Conservation (phyloP, 2,797 vertebrate species). For the Anguilla marmorata region DNA sequence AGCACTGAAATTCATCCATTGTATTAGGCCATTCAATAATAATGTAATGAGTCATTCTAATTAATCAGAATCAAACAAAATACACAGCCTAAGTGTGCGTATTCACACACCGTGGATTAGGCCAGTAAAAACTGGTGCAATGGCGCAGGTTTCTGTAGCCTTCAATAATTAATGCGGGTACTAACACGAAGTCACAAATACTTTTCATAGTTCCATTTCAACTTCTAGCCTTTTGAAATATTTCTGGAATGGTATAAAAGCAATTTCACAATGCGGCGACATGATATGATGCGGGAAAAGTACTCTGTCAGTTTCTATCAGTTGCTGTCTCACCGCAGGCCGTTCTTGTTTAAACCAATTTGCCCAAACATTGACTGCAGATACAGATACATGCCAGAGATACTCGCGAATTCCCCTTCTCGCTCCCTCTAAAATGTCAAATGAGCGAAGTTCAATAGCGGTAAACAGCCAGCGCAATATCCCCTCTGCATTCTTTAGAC, state of each 20-base stretch:
- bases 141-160: background rate
- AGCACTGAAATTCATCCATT: background rate
- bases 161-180: background rate
- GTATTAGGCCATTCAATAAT: background rate
- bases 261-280: constrained; percentile 8
- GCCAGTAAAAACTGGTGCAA: background rate
- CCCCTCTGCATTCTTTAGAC: constrained; percentile 30
- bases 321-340: background rate
- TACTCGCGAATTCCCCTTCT: constrained; percentile 4
- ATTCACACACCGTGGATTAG: background rate
- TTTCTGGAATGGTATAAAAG: background rate
- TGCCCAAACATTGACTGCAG: constrained; percentile 17
- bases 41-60: background rate
- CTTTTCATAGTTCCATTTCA: background rate
- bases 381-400: constrained; percentile 22
- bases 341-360: constrained; percentile 8
- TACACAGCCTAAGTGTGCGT: too few species aligned
- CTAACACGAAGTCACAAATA: background rate
- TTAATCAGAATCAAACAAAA: background rate
- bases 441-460: constrained; percentile 23
- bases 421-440: constrained; percentile 6
- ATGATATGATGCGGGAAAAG: background rate
- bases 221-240: background rate
- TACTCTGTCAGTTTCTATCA: background rate
- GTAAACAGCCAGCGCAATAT: constrained; percentile 25